phyloP scores from a whole-genome alignment of 2,113 vertebrate species.

The Urocitellus parryii region DNA sequence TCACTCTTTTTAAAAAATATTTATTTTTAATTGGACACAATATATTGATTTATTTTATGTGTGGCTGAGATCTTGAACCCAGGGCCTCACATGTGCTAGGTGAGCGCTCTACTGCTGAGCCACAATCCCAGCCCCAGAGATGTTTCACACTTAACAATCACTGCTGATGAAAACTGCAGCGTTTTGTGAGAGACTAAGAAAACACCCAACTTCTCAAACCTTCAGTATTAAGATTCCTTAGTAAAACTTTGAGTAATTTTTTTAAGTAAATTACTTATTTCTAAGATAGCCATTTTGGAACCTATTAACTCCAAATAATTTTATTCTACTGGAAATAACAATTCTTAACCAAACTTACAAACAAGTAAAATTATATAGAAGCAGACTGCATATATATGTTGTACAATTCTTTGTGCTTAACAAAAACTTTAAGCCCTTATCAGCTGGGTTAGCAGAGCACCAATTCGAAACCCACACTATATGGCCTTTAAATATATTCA shows the following conservation, averaged over 20 bases:
- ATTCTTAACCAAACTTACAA: constrained; percentile 44
- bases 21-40: too few relatives aligned
- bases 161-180: background rate
- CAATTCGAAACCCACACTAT: background rate
- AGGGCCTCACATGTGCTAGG: too few relatives aligned
- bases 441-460: constrained; percentile 3
- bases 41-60: too few relatives aligned
- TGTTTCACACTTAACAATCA: background rate
- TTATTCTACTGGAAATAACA: background rate
- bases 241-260: background rate
- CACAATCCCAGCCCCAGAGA: background rate
- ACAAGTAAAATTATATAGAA: background rate
- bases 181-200: background rate
- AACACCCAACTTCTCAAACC: background rate
- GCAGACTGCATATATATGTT: background rate
- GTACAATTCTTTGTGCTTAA: background rate
- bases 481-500: background rate
- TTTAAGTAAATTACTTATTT: constrained; percentile 8
- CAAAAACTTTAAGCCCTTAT: constrained; percentile 20
- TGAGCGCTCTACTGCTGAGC: too few relatives aligned
- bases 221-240: constrained; percentile 8
- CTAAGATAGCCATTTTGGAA: background rate
- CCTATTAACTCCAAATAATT: background rate
- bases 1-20: background rate
- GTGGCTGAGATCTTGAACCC: too few relatives aligned